Conservation (phyloP, 2,797 vertebrate genomes). For the Apogon hyalosoma region DNA sequence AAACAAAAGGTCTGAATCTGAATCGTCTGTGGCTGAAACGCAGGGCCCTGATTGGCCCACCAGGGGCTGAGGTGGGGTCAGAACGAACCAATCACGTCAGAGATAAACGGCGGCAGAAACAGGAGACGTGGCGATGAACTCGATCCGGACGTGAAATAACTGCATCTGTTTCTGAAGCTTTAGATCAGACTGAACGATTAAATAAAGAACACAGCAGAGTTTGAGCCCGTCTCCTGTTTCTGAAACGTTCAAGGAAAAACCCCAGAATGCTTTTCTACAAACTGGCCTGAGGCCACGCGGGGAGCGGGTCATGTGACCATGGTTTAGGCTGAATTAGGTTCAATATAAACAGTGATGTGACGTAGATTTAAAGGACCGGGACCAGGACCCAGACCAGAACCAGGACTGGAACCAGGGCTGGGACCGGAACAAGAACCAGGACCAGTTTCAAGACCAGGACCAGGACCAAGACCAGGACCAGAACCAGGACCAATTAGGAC, state of each 20-base stretch:
- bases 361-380: too few relatives aligned
- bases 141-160: not conserved
- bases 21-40: constrained; percentile 77
- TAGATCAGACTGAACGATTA: constrained; percentile 18
- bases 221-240: constrained; percentile 15
- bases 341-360: too few relatives aligned
- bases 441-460: too few relatives aligned
- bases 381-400: too few relatives aligned
- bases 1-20: constrained; percentile 84
- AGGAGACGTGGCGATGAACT: constrained; percentile 72
- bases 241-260: constrained; percentile 39
- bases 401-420: too few relatives aligned
- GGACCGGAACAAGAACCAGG: too few relatives aligned
- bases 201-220: constrained; percentile 19
- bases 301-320: too few relatives aligned
- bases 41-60: constrained; percentile 53
- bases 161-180: constrained; percentile 7
- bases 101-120: constrained; percentile 63
- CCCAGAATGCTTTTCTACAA: not conserved
- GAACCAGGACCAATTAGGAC: too few relatives aligned
- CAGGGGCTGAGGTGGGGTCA: constrained; percentile 31
- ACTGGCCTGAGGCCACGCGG: not conserved
- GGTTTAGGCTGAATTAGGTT: too few relatives aligned
- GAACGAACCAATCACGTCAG: constrained; percentile 76
- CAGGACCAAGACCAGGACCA: too few relatives aligned